Evolutionary conservation across 2,888 invertebrate species (phyloP), one percentile per base, ranked within the genome.

Genomic region (Celastrina argiolus): DNA sequence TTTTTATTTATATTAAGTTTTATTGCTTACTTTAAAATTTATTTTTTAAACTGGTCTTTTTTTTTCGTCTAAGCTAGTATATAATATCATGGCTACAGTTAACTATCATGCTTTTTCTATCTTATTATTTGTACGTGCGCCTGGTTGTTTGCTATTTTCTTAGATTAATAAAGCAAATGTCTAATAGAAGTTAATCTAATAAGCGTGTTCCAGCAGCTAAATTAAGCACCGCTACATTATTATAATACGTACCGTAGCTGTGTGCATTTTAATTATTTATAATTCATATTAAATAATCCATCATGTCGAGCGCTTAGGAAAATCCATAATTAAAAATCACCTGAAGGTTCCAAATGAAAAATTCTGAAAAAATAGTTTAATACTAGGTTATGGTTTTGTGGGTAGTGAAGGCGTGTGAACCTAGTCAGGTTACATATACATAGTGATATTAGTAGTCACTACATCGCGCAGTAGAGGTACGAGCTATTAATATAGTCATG

Each of bases 201-300:
- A 51, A 51, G 51, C 51, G 12, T 18, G 26, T 14, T 51, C 22
- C 51, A 51, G 22, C 51, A 26, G 51, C 51, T 22, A 22, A 51
- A 26, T 14, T 12, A 22, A 26, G 22, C 51, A 51, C 51, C 12
- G 51, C 51, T 51, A 51, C 51, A 51, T 26, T 51, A 51, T 51
- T 22, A 14, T 5, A 51, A 51, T 51, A 51, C 51, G 51, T 51
- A 51, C 51, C 51, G 51, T 22, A 51, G 51, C 51, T 51, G 51
- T 51, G 51, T 51, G 51, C 51, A 51, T 51, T 51, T 51, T 51
- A 22, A 51, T 51, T 51, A 51, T 51, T 22, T 51, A 14, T 22
- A 51, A 14, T 22, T 51, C 26, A 51, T 51, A 22, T 51, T 22
- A 7, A 12, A 18, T 22, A 22, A 51, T 51, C 51, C 51, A 51